Percentiles rank a stretch among this genome's conserved stretches.
Conservation (phyloP, 2,888 invertebrate genomes). For the Ormia ochracea region DNA sequence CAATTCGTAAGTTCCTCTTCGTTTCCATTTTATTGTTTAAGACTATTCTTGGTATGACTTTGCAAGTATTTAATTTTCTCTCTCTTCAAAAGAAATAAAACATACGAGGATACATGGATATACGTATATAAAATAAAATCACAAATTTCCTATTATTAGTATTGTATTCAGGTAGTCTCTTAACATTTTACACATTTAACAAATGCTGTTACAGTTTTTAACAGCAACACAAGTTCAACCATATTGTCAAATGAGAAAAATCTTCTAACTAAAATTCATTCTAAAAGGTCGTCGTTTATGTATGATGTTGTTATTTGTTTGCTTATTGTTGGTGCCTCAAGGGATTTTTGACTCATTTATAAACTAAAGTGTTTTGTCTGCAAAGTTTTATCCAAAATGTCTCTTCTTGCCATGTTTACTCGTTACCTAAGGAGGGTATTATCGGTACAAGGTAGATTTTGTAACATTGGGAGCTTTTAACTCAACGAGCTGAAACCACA, state of each 20-base stretch:
- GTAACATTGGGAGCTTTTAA: not conserved
- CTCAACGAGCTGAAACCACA: too few species aligned
- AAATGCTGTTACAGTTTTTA: slow-evolving; percentile 39
- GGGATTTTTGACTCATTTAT: slow-evolving; percentile 64
- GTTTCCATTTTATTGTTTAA: not conserved
- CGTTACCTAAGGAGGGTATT: not conserved
- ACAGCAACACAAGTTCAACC: not conserved
- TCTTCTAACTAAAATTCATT: slow-evolving; percentile 14
- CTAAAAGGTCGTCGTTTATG: slow-evolving; percentile 50
- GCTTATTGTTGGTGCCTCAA: slow-evolving; percentile 58
- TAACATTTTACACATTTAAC: slow-evolving; percentile 48
- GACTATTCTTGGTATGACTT: slow-evolving; percentile 30
- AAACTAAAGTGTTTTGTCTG: slow-evolving; percentile 64
- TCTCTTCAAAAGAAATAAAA: not conserved
- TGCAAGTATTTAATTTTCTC: slow-evolving; percentile 42
- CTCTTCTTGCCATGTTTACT: not conserved
- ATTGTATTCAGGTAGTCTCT: slow-evolving; percentile 6
- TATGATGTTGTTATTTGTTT: slow-evolving; percentile 48
- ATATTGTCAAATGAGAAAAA: not conserved
- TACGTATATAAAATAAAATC: too few species aligned
- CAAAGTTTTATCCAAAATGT: slow-evolving; percentile 63
- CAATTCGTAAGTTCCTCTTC: not conserved
- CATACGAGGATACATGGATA: too few species aligned
- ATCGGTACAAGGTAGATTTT: not conserved
- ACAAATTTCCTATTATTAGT: not conserved